These are phyloP conservation scores for Julus scandinavius DNA, from an alignment of 2,888 invertebrate species.

Conservation along the genomic window DNA sequence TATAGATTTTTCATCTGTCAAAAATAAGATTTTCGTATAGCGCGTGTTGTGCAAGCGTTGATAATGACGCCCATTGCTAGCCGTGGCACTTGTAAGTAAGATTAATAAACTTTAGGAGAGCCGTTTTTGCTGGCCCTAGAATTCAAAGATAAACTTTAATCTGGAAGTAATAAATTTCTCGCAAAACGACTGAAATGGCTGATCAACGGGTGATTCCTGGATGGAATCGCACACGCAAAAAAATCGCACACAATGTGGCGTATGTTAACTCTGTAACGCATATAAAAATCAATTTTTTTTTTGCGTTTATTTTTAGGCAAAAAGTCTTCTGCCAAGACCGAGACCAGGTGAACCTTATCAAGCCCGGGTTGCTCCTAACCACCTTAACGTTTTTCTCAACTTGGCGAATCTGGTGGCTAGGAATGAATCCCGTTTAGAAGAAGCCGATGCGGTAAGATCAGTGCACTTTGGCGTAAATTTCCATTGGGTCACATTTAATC, in stretches of 20 bases:
- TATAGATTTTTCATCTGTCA: conserved; percentile 49
- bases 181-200: neutral
- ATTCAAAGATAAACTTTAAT: conserved; percentile 45
- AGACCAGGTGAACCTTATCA: conserved; percentile 95
- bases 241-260: neutral
- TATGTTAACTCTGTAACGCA: neutral
- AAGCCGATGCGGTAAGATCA: conserved; percentile 79
- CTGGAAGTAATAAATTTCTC: conserved; percentile 28
- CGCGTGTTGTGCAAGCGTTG: neutral
- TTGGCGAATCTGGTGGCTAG: conserved; percentile 93
- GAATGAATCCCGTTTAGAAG: conserved; percentile 89
- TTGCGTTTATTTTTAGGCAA: conserved; percentile 71
- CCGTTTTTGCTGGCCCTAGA: neutral
- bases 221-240: neutral
- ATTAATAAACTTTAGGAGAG: conserved; percentile 31
- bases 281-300: conserved; percentile 47
- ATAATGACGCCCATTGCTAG: conserved; percentile 34
- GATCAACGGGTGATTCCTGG: conserved; percentile 25
- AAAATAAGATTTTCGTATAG: neutral
- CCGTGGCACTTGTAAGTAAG: conserved; percentile 40
- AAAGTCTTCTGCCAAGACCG: conserved; percentile 87
- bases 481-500: neutral
- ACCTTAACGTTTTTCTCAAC: conserved; percentile 94
- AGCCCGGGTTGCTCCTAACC: conserved; percentile 94
- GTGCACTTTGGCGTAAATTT: neutral